Base-by-base conservation (phyloP, 2,888 invertebrate genomes). In the Lissocephala sabroskyi region DNA sequence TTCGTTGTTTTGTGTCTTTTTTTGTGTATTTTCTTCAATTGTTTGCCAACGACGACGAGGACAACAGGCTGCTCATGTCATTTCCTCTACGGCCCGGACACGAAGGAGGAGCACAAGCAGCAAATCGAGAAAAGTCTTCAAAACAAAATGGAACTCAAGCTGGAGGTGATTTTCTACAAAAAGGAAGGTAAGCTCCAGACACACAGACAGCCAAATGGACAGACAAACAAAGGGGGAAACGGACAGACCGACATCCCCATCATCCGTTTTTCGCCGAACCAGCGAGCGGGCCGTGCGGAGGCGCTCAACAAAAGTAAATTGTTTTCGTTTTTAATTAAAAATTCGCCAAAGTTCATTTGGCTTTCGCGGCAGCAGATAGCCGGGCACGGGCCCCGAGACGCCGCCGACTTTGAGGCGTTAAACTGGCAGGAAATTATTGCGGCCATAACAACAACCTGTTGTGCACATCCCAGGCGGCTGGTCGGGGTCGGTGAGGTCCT, bases 141-240 rank as follows among this genome's bases (percentile, higher is more conserved):
- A 79, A 91, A 91, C 68, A 96, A 97, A 85, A 90, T 91, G 74
- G 97, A 97, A 86, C 90, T 97, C 61, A 97, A 97, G 85, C 88
- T 95, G 66, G 97, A 97, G 86, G 92, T 97, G 59, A 92, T 94
- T 79, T 95, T 97, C 86, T 97, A 97, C 86, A 96, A 95, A 85
- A 97, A 96, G 86, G 94, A 90, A 87, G 95, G 97, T 96, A 84
- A 90, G 90, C 84, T n/a, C n/a, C n/a, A n/a, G n/a, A n/a, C n/a
- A n/a, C n/a, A n/a, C n/a, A n/a, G n/a, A n/a, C n/a, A n/a, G n/a
- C n/a, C n/a, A n/a, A n/a, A n/a, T n/a, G 32, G 10, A 3, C 11
- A 10, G 7, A 19, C n/a, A n/a, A n/a, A n/a, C n/a, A n/a, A n/a
- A 10, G 7, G n/a, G n/a, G n/a, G n/a, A n/a, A n/a, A n/a, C n/a